Base-by-base conservation (phyloP, 2,888 invertebrate genomes). In the Synergus laeviventris region DNA sequence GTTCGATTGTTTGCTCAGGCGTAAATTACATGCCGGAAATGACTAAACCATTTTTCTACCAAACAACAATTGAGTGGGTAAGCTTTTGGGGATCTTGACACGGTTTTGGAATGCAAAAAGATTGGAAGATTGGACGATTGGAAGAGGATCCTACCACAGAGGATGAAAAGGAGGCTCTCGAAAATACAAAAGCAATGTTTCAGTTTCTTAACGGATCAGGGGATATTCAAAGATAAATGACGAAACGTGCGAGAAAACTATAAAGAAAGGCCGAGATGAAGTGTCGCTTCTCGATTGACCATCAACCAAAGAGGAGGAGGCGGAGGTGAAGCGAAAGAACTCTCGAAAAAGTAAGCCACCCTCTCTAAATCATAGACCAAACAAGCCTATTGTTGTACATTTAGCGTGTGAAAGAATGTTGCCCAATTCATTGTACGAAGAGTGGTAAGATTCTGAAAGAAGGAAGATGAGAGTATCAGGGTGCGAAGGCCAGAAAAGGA, bases 321-420 rank as follows among this genome's bases (percentile, higher is more conserved):
- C 74, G 75, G 39, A 56, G 76, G 76, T 75, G 74, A 78, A 79
- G 76, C 80, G 83, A 81, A 79, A 79, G 80, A 80, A 81, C 81
- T 83, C 81, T 84, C 82, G 82, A 84, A 81, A 79, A 81, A 81
- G 81, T 82, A 83, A 66, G 62, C 81, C 79, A 81, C 81, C 82
- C 83, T 81, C 82, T 82, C 87, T 89, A 89, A 90, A 89, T 90
- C 89, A 89, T 84, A 87, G 87, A 78, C 84, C 86, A 90, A 90
- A 90, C 88, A 89, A 89, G 87, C 84, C 89, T 86, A 90, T 89
- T 89, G 89, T 90, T 89, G 87, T 84, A 85, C 88, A 88, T 89
- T 89, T 89, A 88, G 88, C 87, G 87, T 89, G 88, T 88, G 88
- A 89, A 89, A 88, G 89, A 89, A 90, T 88, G 86, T 89, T 88